These are phyloP conservation scores for Drosophila mauritiana DNA, from an alignment of 1,140 invertebrate genomes.

Conservation along the genomic window DNA sequence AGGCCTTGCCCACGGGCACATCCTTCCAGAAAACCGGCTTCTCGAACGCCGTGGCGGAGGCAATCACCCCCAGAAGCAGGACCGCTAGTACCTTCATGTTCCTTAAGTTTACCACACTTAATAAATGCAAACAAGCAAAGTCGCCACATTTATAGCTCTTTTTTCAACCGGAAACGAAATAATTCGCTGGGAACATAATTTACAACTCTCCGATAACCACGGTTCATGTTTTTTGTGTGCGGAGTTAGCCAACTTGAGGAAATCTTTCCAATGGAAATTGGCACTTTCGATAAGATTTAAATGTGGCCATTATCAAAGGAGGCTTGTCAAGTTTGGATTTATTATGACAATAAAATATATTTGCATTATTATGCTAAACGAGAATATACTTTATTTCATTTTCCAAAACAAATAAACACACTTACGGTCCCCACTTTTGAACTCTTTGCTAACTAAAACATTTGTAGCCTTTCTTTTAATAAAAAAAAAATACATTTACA, in stretches of 20 bases:
- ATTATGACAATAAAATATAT: not conserved
- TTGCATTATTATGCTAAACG: not conserved
- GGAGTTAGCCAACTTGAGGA: not conserved
- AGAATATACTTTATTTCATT: not conserved
- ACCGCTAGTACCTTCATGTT: conserved; percentile 34
- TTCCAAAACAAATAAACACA: too few relatives aligned
- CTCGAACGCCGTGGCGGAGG: conserved; percentile 25
- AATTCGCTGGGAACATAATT: conserved; percentile 1
- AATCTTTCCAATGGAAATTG: conserved; percentile 1
- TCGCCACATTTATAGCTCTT: not conserved
- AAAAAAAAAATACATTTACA: too few relatives aligned
- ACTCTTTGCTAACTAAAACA: too few relatives aligned
- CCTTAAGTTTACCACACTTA: not conserved
- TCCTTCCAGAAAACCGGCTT: conserved; percentile 39
- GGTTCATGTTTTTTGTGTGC: not conserved
- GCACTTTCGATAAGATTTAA: conserved; percentile 3
- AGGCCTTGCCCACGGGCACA: conserved; percentile 30
- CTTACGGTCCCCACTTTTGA: too few relatives aligned
- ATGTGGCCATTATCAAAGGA: not conserved
- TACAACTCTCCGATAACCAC: not conserved
- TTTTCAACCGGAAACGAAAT: not conserved
- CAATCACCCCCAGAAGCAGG: conserved; percentile 23
- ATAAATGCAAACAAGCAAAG: not conserved
- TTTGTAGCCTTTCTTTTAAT: too few relatives aligned
- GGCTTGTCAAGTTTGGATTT: not conserved